phyloP scores from a whole-genome alignment of 2,797 vertebrate genomes.

The Hylomyscus alleni region DNA sequence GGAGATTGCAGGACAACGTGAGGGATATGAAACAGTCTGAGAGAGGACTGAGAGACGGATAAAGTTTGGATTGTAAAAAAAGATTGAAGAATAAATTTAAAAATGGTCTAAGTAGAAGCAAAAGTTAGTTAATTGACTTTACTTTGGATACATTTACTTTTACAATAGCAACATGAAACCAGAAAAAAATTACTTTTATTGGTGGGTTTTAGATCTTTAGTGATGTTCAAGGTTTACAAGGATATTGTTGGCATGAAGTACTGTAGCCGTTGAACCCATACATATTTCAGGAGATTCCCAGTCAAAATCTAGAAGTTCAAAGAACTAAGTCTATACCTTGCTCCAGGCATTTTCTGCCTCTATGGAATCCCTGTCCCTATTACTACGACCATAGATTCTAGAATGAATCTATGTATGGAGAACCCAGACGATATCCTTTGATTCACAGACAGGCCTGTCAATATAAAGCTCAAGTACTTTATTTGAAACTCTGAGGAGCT shows the following conservation, averaged over 20 bases:
- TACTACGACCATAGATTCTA: neutral
- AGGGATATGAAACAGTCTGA: too few relatives aligned
- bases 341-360: neutral
- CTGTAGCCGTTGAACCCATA: too few relatives aligned
- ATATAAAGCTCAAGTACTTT: neutral
- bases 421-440: neutral
- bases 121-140: neutral
- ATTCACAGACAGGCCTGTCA: neutral
- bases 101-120: neutral
- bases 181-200: neutral
- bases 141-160: neutral
- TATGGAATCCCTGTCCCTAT: neutral
- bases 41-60: too few relatives aligned
- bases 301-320: neutral
- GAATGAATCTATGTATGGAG: fast-evolving
- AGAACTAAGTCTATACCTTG: neutral
- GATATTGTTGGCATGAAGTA: neutral
- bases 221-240: neutral
- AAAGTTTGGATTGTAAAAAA: too few relatives aligned
- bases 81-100: neutral
- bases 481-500: neutral
- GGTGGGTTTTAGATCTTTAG: neutral
- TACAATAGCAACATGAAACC: neutral
- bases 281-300: neutral
- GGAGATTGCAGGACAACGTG: fast-evolving